Base-by-base conservation (phyloP, 2,888 invertebrate genomes). In the Brenthis ino region DNA sequence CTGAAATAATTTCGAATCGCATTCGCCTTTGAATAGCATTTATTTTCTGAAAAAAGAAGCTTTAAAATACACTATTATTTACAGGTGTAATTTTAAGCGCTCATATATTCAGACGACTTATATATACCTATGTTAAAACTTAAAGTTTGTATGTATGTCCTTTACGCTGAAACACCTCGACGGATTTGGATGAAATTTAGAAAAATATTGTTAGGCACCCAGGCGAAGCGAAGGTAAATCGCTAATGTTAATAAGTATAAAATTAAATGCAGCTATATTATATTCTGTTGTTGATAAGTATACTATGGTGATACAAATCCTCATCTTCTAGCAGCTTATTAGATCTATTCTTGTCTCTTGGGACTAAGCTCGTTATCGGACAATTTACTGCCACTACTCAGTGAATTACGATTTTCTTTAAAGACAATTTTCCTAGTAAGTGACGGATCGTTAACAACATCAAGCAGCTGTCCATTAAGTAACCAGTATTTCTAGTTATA, bases 261-360 rank as follows among this genome's bases (percentile, higher is more conserved):
- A 28, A 37, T 37, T 37, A 37, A 37, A 2, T 37, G 2, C 11
- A 20, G 20, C 20, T 20, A 28, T 43, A 43, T 11, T 43, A 43
- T 43, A 43, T 43, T 43, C 37, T 43, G 11, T 43, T 11, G 11
- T 43, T 43, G 37, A 53, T 53, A 51, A 6, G 13, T 6, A 51
- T 51, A 16, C 37, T 57, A n/a, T 13, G 20, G 16, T 6, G 37
- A 20, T 53, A 61, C 13, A 14, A 43, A 37, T 20, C 20, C 14
- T 53, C 51, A 16, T 63, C 63, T n/a, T 13, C 37, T 43, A 8
- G 11, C 11, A 14, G 43, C 20, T 20, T 63, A 63, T 53, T 63
- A 37, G 3, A 63, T 63, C 43, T 37, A 24, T 51, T 53, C 63
- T 63, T 43, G 53, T 53, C 63, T 63, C 63, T 16, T 13, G 53